A percentile compares a stretch with the other conserved stretches of the same genome.
Evolutionary conservation across 2,113 vertebrate genomes (phyloP).

Genomic region (Pristiophorus japonicus): DNA sequence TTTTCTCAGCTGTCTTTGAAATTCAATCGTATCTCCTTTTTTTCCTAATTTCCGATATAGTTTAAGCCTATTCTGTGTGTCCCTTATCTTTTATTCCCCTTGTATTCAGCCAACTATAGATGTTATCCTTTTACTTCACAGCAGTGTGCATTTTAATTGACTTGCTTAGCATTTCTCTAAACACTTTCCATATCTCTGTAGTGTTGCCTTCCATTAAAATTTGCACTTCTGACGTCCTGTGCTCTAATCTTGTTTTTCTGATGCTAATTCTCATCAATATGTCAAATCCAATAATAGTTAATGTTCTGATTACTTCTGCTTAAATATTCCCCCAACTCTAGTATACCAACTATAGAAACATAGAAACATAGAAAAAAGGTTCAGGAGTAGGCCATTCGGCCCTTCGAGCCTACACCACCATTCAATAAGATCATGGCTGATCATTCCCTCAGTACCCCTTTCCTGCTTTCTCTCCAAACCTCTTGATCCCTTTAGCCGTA

Average conservation of each 20-base stretch:
- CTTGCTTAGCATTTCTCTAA: background rate
- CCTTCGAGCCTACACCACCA: too few relatives aligned
- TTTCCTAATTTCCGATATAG: background rate
- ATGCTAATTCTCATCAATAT: constrained; percentile 12
- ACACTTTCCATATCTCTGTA: background rate
- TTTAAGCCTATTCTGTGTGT: background rate
- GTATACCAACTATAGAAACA: too few relatives aligned
- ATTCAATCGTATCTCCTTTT: background rate
- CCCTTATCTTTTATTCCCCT: background rate
- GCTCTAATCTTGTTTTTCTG: too few relatives aligned
- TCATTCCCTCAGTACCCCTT: too few relatives aligned
- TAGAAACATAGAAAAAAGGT: too few relatives aligned
- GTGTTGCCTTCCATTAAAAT: background rate
- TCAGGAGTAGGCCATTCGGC: too few relatives aligned
- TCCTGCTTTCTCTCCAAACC: too few relatives aligned
- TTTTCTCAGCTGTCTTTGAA: background rate
- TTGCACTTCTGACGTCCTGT: background rate
- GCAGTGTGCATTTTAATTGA: background rate
- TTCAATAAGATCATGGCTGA: too few relatives aligned
- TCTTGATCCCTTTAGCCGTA: too few relatives aligned
- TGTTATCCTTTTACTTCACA: constrained; percentile 6
- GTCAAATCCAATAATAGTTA: background rate
- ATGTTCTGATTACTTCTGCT: background rate
- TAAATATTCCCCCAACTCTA: background rate
- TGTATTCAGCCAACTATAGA: background rate